Base-by-base conservation (phyloP, 2,888 invertebrate species). In the Netelia virgata region DNA sequence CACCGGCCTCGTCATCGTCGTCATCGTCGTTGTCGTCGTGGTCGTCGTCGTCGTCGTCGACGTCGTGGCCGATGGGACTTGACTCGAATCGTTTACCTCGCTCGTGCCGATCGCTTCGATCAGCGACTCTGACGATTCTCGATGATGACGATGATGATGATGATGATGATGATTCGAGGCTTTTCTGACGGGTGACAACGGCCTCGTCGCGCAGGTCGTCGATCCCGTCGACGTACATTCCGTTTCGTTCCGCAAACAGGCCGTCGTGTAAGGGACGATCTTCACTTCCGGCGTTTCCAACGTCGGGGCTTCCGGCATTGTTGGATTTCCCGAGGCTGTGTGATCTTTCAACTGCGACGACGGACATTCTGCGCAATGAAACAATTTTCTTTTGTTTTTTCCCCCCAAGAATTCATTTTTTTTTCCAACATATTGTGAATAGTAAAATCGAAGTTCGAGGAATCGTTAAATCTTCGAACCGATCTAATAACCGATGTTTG, bases 291-390 rank as follows among this genome's bases (percentile, higher is more conserved):
- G 11, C 16, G 50, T 61, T 18, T 43, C 16, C 6, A 66, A 5
- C 57, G 74, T 43, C 57, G 43, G 10, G 18, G 55, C 14, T 55
- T 78, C 76, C 50, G 66, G 36, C 1, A 68, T 3, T 11, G 47
- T 78, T 70, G 64, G 76, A 8, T 77, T 86, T 50, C 87, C 88
- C 50, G 87, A 88, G 57, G 78, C 80, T 41, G 85, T 63, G 16
- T 55, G 64, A 9, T 87, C 86, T 68, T 87, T 86, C 87, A 86
- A 86, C 76, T 87, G 87, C 57, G 89, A 83, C 41, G 86, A 64
- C 28, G 16, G 69, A 75, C 84, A 84, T 77, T 87, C 86, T 86
- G 82, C 0, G 28, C 11, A 68, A 72, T 57, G 53, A 14, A 53
- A 18, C 57, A 18, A 20, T 57, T 57, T 10, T 57, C 9, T 18